Evolutionary conservation across 2,797 vertebrate species (phyloP).

Genomic region (Champsocephalus esox): DNA sequence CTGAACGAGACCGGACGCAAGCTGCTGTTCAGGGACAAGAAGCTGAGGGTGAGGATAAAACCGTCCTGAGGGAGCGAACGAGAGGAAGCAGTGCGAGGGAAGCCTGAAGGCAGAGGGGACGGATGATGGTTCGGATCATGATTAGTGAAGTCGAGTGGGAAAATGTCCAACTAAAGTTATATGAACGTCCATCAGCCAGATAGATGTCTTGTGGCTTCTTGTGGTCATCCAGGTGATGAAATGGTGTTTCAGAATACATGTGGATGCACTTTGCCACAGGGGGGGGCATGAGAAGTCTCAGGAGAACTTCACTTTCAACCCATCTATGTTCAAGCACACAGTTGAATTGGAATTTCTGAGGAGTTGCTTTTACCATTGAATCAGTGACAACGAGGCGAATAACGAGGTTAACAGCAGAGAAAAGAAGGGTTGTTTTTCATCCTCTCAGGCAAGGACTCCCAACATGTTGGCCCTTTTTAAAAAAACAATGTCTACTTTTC

Average conservation of each 20-base stretch:
- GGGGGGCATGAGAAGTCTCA: neutral
- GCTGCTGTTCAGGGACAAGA: conserved; percentile 97
- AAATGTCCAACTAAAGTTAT: conserved; percentile 27
- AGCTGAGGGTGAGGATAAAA: conserved; percentile 89
- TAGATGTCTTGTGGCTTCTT: conserved; percentile 8
- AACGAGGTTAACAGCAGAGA: neutral
- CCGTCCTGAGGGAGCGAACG: conserved; percentile 12
- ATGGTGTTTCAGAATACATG: conserved; percentile 15
- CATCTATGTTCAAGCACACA: too few relatives aligned
- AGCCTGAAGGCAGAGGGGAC: conserved; percentile 28
- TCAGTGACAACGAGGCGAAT: neutral
- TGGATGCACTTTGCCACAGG: neutral
- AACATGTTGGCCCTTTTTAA: neutral
- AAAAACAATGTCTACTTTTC: neutral
- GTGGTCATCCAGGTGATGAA: neutral
- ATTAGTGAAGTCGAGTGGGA: conserved; percentile 18
- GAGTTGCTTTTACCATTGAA: neutral
- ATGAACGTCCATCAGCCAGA: conserved; percentile 23
- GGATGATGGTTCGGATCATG: conserved; percentile 20
- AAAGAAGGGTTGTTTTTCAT: neutral
- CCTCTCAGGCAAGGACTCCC: neutral
- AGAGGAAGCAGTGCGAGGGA: conserved; percentile 22
- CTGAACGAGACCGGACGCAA: conserved; percentile 95
- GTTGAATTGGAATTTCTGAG: neutral
- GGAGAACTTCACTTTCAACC: neutral